A percentile compares a stretch with the other conserved stretches of the same genome.
These are phyloP conservation scores for Centropus bengalensis DNA, from an alignment of 2,113 vertebrate genomes.

Conservation along the genomic window DNA sequence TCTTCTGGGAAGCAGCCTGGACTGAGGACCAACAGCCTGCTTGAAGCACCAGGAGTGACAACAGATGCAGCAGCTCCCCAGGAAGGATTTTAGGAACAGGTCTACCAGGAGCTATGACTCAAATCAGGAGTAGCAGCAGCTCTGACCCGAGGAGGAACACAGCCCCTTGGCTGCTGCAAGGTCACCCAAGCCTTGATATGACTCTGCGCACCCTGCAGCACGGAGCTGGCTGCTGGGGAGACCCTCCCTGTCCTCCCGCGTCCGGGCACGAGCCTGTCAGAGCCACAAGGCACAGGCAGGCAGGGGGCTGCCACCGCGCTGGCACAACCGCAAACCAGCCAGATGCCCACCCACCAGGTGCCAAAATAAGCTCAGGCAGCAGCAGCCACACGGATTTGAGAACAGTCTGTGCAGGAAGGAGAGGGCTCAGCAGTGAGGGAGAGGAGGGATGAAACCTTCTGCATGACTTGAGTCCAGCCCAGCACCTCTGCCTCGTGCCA, in stretches of 20 bases:
- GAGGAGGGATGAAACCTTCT: not conserved
- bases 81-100: not conserved
- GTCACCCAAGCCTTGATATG: not conserved
- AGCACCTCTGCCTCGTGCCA: fast-evolving
- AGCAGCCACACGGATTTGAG: not conserved
- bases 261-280: fast-evolving
- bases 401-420: not conserved
- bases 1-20: not conserved
- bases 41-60: not conserved
- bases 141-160: not conserved
- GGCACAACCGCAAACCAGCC: not conserved
- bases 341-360: constrained; percentile 25
- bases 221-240: fast-evolving
- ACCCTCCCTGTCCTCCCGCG: fast-evolving
- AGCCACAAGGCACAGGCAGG: not conserved
- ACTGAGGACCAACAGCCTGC: not conserved
- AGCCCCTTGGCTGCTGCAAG: not conserved
- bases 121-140: not conserved
- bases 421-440: not conserved
- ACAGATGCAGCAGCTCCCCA: not conserved
- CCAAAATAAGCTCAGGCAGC: constrained; percentile 24
- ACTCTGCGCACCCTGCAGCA: fast-evolving
- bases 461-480: fast-evolving
- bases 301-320: not conserved
- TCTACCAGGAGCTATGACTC: not conserved